Conservation (phyloP, 2,888 invertebrate species). For the Vanessa cardui region DNA sequence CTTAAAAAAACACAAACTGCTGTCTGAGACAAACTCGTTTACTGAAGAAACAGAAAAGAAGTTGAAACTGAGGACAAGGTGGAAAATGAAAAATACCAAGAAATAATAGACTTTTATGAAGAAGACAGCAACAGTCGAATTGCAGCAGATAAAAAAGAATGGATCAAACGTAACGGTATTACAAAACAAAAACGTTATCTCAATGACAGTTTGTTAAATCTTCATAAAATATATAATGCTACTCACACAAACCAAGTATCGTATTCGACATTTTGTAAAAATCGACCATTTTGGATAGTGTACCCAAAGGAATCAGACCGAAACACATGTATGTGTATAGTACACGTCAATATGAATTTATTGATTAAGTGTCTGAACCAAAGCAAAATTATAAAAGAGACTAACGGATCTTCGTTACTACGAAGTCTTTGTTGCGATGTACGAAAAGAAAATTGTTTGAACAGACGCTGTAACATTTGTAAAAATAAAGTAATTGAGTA, state of each 20-base stretch:
- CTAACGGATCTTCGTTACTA: constrained; percentile 31
- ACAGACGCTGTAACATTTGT: constrained; percentile 32
- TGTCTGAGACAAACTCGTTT: background rate
- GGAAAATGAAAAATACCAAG: constrained; percentile 19
- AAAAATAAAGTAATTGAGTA: constrained; percentile 25
- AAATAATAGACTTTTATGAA: constrained; percentile 34
- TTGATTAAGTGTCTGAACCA: constrained; percentile 31
- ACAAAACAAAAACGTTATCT: constrained; percentile 34
- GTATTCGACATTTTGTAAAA: constrained; percentile 36
- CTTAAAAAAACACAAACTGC: constrained; percentile 6
- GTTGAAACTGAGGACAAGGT: background rate
- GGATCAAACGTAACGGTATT: constrained; percentile 23
- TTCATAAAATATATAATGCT: constrained; percentile 29
- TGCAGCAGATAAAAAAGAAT: constrained; percentile 34
- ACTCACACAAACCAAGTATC: constrained; percentile 1
- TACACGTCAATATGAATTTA: constrained; percentile 36
- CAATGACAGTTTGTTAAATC: constrained; percentile 27
- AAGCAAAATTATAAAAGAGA: constrained; percentile 30
- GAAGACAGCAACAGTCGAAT: constrained; percentile 32
- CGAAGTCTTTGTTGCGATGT: constrained; percentile 35
- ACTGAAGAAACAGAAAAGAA: constrained; percentile 3
- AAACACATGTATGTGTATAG: constrained; percentile 35
- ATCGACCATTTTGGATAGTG: constrained; percentile 40
- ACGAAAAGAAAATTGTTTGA: constrained; percentile 34
- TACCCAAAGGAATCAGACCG: constrained; percentile 30